Conservation (phyloP, 2,888 invertebrate genomes). For the Pegoplata infirma region DNA sequence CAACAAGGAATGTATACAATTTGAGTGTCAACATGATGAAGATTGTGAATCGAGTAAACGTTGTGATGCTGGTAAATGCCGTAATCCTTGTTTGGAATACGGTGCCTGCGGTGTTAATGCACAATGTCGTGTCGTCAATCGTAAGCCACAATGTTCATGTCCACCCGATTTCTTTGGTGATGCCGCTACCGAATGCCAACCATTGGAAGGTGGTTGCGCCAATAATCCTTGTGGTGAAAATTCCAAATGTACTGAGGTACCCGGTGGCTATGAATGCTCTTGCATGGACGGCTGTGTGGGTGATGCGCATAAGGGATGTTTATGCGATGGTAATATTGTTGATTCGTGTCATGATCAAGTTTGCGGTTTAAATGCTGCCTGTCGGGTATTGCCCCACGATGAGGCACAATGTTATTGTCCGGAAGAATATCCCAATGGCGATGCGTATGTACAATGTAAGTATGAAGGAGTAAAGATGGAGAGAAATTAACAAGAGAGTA, state of each 20-base stretch:
- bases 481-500: neutral
- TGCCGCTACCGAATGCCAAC: slow-evolving; percentile 84
- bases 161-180: slow-evolving; percentile 87
- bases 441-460: slow-evolving; percentile 92
- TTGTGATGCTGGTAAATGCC: slow-evolving; percentile 86
- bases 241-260: slow-evolving; percentile 87
- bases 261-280: slow-evolving; percentile 88
- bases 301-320: slow-evolving; percentile 88
- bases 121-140: slow-evolving; percentile 88
- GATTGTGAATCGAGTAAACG: slow-evolving; percentile 89
- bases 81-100: slow-evolving; percentile 88
- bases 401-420: slow-evolving; percentile 92
- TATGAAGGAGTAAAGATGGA: slow-evolving; percentile 65
- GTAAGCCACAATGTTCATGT: slow-evolving; percentile 87
- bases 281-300: slow-evolving; percentile 90
- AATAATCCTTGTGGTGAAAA: slow-evolving; percentile 91
- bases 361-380: slow-evolving; percentile 91
- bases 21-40: slow-evolving; percentile 86
- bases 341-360: slow-evolving; percentile 88
- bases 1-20: slow-evolving; percentile 84
- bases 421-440: slow-evolving; percentile 87
- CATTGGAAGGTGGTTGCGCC: slow-evolving; percentile 85
- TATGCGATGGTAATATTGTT: slow-evolving; percentile 83
- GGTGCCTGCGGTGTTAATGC: slow-evolving; percentile 91
- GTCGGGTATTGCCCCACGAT: slow-evolving; percentile 83